Base-by-base conservation (phyloP, 1,140 invertebrate genomes). In the Aphaenogaster ashmeadi region DNA sequence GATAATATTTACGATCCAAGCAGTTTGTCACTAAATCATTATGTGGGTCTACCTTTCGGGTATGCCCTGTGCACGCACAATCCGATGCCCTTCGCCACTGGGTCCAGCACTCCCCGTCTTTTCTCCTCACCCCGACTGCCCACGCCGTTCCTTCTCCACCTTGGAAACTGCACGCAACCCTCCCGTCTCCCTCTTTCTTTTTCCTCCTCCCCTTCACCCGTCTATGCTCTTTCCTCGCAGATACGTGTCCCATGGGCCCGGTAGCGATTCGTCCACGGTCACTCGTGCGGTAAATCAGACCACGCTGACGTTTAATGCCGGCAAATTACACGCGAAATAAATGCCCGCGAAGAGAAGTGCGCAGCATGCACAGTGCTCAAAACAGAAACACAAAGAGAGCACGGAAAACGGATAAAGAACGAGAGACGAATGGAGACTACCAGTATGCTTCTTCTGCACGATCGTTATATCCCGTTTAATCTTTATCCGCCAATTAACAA, bases 281-380 rank as follows among this genome's bases (percentile, higher is more conserved):
- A 87, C 91, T 92, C 91, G 91, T 91, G 92, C 92, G 93, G 93
- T 95, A 95, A 95, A 95, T 95, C 94, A 95, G 93, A 83, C 92
- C 91, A 91, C 90, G 90, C 90, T 93, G 94, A 95, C 94, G 92
- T 95, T 95, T 94, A 95, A 94, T 94, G 88, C 94, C 94, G 91
- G 94, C 94, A 95, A 94, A 95, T 95, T 95, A 94, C 94, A 94
- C 93, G 94, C 92, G 92, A 94, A 95, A 95, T 94, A 94, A 95
- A 95, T 95, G 93, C 91, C 80, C 88, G 78, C 89, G 72, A 92
- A 87, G 89, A 88, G 87, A 90, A 79, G 85, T 78, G 67, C 86
- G 69, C 86, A 47, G 78, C 62, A 13, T 54, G 36, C 62, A 41
- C 85, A 74, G 62, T 87, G 72, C 86, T 86, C 15, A 67, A 87